phyloP scores from a whole-genome alignment of 2,797 vertebrate genomes.

The Melanotaenia boesemani region DNA sequence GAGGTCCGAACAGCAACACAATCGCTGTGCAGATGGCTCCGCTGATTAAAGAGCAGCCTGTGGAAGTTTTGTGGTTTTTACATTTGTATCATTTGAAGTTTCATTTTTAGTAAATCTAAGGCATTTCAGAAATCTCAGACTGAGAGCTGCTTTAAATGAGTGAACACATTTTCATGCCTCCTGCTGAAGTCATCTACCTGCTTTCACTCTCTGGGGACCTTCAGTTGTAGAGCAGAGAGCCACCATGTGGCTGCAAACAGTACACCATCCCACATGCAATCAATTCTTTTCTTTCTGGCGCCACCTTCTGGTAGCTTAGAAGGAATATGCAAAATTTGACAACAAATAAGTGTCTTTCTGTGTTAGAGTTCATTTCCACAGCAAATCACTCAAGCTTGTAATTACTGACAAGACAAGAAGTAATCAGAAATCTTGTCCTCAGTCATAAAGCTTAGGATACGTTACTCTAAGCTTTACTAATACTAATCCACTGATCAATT shows the following conservation, averaged over 20 bases:
- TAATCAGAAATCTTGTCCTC: no score
- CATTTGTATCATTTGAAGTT: slow-evolving; percentile 34
- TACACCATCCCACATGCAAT: not conserved
- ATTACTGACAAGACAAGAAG: not conserved
- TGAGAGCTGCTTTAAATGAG: slow-evolving; percentile 17
- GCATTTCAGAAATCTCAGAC: slow-evolving; percentile 9
- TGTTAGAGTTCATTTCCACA: not conserved
- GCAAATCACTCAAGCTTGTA: not conserved
- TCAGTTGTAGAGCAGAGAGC: slow-evolving; percentile 40
- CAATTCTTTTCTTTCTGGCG: slow-evolving; percentile 77
- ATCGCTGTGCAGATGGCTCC: slow-evolving; percentile 74
- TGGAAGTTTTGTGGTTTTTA: slow-evolving; percentile 33
- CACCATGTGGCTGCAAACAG: slow-evolving; percentile 60
- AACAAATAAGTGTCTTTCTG: not conserved
- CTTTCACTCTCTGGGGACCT: slow-evolving; percentile 20
- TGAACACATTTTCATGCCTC: slow-evolving; percentile 26
- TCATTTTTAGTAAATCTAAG: slow-evolving; percentile 40
- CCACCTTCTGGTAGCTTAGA: slow-evolving; percentile 74
- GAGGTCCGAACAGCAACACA: slow-evolving; percentile 63
- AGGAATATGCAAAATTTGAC: not conserved
- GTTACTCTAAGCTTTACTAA: no score
- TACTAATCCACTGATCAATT: no score
- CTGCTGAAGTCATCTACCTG: slow-evolving; percentile 59
- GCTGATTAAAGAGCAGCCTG: slow-evolving; percentile 50
- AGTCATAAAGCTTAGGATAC: no score